Base-by-base conservation (phyloP, 2,113 vertebrate genomes). In the Notothenia coriiceps region DNA sequence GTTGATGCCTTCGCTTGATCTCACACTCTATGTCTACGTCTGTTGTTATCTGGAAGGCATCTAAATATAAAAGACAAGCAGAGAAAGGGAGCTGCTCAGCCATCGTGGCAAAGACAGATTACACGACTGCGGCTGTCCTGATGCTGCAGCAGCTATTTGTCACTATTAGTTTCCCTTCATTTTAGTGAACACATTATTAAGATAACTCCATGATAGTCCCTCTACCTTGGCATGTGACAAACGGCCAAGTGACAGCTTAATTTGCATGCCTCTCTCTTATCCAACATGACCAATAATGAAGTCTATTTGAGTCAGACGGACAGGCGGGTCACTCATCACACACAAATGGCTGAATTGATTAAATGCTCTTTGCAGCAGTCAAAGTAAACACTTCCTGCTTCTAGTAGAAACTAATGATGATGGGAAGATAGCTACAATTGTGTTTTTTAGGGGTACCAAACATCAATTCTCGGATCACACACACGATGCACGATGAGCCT, bases 281-380 rank as follows among this genome's bases (percentile, higher is more conserved):
- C 67, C 49, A 44, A 77, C 87, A 79, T 78, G 62, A 54, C 66
- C 8, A 8, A 86, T 89, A 87, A 85, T 71, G 44, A 56, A 64
- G 77, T 29, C 68, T 63, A 74, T 87, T 86, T 81, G 60, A 89
- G 65, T 84, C 74, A 84, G 71, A 56, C 56, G 74, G 87, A 88
- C 88, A 87, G 87, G 77, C 79, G 84, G 86, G 85, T 22, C 22
- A 22, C 22, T 89, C 87, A 87, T 85, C 84, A 66, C 61, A 85
- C 64, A 82, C 73, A 87, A 83, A 86, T 47, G 51, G 77, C 69
- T 67, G 51, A 54, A 77, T 84, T 84, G 81, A 88, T 80, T 75
- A 88, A 88, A 90, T 5, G 65, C 62, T 75, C 51, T 61, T 44
- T 70, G 54, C 54, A 70, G 73, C 47, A 74, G 73, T 43, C 10